Evolutionary conservation across 2,888 invertebrate species (phyloP), one percentile per base, ranked within the genome.

Genomic region (Cantharis lateralis): DNA sequence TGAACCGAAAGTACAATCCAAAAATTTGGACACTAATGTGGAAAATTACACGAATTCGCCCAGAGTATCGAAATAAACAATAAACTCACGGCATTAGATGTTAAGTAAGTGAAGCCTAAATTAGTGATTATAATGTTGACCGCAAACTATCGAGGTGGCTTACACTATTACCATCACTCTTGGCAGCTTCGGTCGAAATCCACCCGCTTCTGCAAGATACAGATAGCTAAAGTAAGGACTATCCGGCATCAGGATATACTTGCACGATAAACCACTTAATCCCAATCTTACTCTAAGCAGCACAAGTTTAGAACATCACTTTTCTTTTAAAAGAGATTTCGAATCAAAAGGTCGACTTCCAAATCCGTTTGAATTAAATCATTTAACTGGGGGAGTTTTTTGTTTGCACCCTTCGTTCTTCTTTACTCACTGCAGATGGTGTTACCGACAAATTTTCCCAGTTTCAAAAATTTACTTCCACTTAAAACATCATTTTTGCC

Each of bases 181-280:
- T 75, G 78, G 78, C 78, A 78, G 80, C 78, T 81, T 80, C 74
- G 78, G 72, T 80, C 79, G 84, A 86, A 86, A 87, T 86, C 86
- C 87, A 82, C 81, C 81, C 81, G 83, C 83, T 85, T 81, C 87
- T 87, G 87, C 84, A 83, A 85, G 84, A 84, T 85, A 86, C 85
- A 85, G 86, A 86, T 86, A 87, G 86, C 86, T 86, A 85, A 86
- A 86, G 83, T 82, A 82, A 79, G 80, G 80, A 78, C 78, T 78
- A 81, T 76, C 79, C 80, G 71, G 82, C 80, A 74, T 77, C 78
- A 72, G 80, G 74, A 78, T 78, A 48, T 48, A 78, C 79, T 79
- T 72, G 79, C 79, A 76, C 82, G 83, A 83, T 84, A 84, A 83
- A 83, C 82, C 81, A 79, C 80, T 81, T 85, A 84, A 84, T 84